phyloP scores from a whole-genome alignment of 2,797 vertebrate genomes.

The Melopsittacus undulatus region DNA sequence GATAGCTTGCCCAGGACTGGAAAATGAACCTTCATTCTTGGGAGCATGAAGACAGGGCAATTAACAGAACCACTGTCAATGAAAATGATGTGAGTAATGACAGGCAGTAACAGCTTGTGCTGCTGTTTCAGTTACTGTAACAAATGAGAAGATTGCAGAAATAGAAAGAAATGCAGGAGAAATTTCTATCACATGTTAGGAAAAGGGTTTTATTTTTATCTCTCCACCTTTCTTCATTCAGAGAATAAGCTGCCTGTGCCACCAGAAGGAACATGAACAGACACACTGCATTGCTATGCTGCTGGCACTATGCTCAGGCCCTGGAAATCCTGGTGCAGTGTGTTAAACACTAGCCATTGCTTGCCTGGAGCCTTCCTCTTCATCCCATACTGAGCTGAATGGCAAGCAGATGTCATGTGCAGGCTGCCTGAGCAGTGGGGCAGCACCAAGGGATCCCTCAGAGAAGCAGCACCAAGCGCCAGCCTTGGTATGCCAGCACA shows the following conservation, averaged over 20 bases:
- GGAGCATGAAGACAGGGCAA: slow-evolving; percentile 11
- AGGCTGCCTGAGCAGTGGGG: neutral
- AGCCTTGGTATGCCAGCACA: neutral
- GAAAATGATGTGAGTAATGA: slow-evolving; percentile 52
- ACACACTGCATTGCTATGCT: too few relatives aligned
- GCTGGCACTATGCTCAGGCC: neutral
- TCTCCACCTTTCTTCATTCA: neutral
- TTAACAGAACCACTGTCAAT: slow-evolving; percentile 43
- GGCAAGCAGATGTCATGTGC: neutral
- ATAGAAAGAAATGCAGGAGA: slow-evolving; percentile 48
- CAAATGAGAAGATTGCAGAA: slow-evolving; percentile 20
- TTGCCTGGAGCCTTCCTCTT: neutral
- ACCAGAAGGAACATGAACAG: neutral
- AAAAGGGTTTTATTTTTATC: slow-evolving; percentile 20
- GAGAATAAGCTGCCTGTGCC: neutral
- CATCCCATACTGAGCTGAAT: neutral
- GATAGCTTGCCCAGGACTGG: fast-evolving
- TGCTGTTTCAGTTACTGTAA: slow-evolving; percentile 42
- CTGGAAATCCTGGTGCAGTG: neutral
- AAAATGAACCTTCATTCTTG: neutral
- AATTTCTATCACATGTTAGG: slow-evolving; percentile 7
- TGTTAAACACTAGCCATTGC: neutral
- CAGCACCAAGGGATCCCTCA: neutral
- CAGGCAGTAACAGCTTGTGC: neutral
- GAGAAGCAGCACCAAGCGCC: neutral